Base-by-base conservation (phyloP, 2,888 invertebrate genomes). In the Caradrina clavipalpis region DNA sequence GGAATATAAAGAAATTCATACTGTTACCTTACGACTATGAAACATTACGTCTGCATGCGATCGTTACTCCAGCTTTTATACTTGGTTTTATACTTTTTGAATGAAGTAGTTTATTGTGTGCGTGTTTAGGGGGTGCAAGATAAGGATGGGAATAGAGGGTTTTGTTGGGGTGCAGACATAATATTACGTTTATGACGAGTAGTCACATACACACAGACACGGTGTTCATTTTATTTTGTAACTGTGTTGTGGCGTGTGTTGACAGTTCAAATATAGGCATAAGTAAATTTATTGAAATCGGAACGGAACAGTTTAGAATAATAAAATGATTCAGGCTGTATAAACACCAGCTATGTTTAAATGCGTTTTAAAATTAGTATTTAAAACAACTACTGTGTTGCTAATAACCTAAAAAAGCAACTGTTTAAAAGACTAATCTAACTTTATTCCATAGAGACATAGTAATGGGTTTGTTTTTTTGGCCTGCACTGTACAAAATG, bases 1-100 rank as follows among this genome's bases (percentile, higher is more conserved):
- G 76, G 72, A 80, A 81, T 82, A 84, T 83, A 83, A 70, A 80
- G 69, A 75, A 72, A 82, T 80, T 80, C 81, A 82, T 76, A 71
- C 60, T 58, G 58, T 64, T 53, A 63, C 53, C 51, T 72, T 73
- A 57, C 51, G 22, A 60, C 70, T 67, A 55, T 74, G 69, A 73
- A 81, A 69, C 63, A 74, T 82, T 72, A 74, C 51, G 65, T 62
- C 61, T 72, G 78, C 78, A 66, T 69, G 58, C 58, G 68, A 75
- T 76, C 69, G 63, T 80, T 80, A 73, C 68, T 56, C 45, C 21
- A 58, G 42, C 69, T 80, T 69, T 68, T 75, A 75, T 78, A 69
- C 61, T 69, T 72, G 42, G 65, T 80, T 69, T 68, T 75, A 75
- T 78, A 72, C 61, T 69, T 72, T 71, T 70, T 78, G 76, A 78